Conservation (phyloP, 2,797 vertebrate species). For the Sebastolobus alascanus region DNA sequence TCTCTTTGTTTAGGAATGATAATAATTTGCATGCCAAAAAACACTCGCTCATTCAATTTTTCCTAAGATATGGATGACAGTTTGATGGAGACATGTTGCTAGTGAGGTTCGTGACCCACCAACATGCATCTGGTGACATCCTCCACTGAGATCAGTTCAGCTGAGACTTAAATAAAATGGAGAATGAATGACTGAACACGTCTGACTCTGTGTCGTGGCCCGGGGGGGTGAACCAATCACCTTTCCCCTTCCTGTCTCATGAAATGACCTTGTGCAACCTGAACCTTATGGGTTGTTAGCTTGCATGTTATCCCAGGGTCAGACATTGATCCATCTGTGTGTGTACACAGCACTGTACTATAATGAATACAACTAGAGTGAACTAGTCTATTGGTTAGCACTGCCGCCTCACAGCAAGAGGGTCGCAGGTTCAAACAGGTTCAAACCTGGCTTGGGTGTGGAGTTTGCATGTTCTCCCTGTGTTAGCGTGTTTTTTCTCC, state of each 20-base stretch:
- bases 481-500: too few species aligned
- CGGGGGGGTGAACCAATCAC: not conserved
- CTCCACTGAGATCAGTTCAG: not conserved
- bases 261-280: constrained; percentile 9
- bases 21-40: not conserved
- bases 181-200: constrained; percentile 10
- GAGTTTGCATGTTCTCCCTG: too few species aligned
- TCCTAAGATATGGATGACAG: not conserved
- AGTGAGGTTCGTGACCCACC: not conserved
- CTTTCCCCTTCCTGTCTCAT: not conserved
- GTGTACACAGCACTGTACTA: not conserved
- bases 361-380: constrained; percentile 4
- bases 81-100: not conserved
- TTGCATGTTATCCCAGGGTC: constrained; percentile 9
- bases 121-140: constrained; percentile 1
- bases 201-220: not conserved
- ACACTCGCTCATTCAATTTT: not conserved
- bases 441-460: too few species aligned
- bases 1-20: not conserved
- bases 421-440: too few species aligned
- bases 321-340: constrained; percentile 1
- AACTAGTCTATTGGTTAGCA: not conserved
- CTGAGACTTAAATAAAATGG: constrained; percentile 2
- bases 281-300: constrained; percentile 10
- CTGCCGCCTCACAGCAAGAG: too few species aligned